These are phyloP conservation scores for Lutjanus campechanus DNA, from an alignment of 2,797 vertebrate species.

Conservation along the genomic window DNA sequence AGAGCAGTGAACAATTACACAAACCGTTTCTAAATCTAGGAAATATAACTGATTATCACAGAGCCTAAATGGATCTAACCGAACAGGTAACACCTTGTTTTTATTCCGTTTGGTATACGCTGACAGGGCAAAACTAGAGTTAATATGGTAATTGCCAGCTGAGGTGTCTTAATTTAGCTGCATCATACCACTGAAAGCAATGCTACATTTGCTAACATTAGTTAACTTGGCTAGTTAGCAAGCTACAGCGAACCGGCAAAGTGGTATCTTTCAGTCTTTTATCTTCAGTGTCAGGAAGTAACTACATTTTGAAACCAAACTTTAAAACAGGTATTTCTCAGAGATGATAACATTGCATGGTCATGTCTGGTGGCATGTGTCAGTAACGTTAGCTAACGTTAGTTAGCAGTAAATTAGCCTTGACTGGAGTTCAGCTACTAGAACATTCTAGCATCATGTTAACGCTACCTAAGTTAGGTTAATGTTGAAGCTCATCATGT, in stretches of 20 bases:
- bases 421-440: neutral
- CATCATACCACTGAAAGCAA: neutral
- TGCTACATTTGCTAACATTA: conserved; percentile 4
- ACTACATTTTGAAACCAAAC: neutral
- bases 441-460: conserved; percentile 51
- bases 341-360: fast-evolving
- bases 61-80: conserved; percentile 64
- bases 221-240: neutral
- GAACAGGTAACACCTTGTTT: conserved; percentile 65
- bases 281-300: neutral
- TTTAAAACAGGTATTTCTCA: fast-evolving
- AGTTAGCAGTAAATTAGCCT: conserved; percentile 9
- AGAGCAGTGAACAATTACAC: neutral
- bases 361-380: neutral
- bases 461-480: neutral
- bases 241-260: neutral
- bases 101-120: fast-evolving
- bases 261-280: neutral
- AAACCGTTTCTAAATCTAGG: too few relatives aligned
- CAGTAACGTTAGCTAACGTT: neutral
- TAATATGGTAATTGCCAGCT: neutral
- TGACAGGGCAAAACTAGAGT: fast-evolving
- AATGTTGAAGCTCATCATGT: too few relatives aligned
- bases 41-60: neutral
- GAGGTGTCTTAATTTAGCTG: neutral